A percentile compares a stretch with the other conserved stretches of the same genome.
phyloP scores from a whole-genome alignment of 2,113 vertebrate genomes.

The Neodon shergylaensis region DNA sequence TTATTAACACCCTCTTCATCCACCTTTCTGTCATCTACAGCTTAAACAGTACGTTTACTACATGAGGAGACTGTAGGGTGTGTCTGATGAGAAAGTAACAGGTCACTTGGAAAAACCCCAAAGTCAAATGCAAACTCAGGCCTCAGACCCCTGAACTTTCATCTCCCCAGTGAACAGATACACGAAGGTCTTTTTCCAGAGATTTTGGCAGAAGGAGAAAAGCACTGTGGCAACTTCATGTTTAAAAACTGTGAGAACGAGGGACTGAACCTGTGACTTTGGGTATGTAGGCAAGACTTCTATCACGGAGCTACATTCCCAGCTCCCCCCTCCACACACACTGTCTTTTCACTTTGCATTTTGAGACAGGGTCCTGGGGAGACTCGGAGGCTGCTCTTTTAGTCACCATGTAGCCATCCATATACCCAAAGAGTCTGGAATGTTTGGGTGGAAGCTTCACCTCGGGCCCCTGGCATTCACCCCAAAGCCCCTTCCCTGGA shows the following conservation, averaged over 20 bases:
- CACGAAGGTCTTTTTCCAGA: neutral
- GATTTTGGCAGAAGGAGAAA: neutral
- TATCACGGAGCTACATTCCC: neutral
- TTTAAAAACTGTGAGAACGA: neutral
- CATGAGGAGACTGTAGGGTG: neutral
- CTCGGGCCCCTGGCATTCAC: too few species aligned
- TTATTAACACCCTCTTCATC: neutral
- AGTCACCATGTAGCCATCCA: too few species aligned
- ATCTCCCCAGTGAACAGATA: neutral
- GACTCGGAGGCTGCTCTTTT: too few species aligned
- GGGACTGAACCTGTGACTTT: neutral
- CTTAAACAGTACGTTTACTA: neutral
- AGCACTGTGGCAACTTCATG: too few species aligned
- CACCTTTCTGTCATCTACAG: neutral
- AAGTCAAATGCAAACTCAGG: neutral
- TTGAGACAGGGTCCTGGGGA: neutral
- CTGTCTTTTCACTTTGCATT: neutral
- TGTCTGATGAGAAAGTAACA: neutral
- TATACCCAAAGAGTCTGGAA: too few species aligned
- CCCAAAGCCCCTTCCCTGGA: too few species aligned
- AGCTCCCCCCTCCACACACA: neutral
- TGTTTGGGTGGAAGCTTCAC: too few species aligned
- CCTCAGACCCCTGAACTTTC: neutral
- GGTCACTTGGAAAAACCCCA: neutral
- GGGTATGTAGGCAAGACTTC: neutral